phyloP scores from a whole-genome alignment of 2,888 invertebrate genomes.

The Callinectes sapidus region DNA sequence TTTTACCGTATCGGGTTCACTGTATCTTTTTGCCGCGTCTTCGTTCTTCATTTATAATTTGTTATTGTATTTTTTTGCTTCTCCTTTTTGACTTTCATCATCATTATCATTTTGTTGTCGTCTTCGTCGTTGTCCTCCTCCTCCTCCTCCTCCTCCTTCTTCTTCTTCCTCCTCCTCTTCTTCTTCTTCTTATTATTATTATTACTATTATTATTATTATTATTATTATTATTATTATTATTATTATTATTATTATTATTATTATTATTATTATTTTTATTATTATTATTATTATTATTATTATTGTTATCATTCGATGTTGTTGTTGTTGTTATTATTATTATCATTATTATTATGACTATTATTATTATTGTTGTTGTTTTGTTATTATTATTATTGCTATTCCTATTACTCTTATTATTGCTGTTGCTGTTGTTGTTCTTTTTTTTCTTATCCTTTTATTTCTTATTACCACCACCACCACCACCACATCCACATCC shows the following conservation, averaged over 20 bases:
- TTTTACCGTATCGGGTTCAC: too few species aligned
- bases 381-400: not conserved
- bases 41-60: too few species aligned
- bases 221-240: conserved; percentile 1
- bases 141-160: too few species aligned
- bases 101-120: too few species aligned
- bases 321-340: too few species aligned
- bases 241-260: not conserved
- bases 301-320: too few species aligned
- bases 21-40: too few species aligned
- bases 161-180: too few species aligned
- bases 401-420: not conserved
- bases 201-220: not conserved
- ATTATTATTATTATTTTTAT: not conserved
- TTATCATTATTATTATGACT: not conserved
- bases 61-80: not conserved
- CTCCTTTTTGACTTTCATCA: not conserved
- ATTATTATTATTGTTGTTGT: not conserved
- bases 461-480: not conserved
- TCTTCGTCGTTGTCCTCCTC: too few species aligned
- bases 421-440: not conserved
- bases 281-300: not conserved
- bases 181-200: not conserved
- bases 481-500: not conserved
- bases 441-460: not conserved